These are phyloP conservation scores for Leptocoma aspasia DNA, from an alignment of 2,113 vertebrate species.

Conservation along the genomic window DNA sequence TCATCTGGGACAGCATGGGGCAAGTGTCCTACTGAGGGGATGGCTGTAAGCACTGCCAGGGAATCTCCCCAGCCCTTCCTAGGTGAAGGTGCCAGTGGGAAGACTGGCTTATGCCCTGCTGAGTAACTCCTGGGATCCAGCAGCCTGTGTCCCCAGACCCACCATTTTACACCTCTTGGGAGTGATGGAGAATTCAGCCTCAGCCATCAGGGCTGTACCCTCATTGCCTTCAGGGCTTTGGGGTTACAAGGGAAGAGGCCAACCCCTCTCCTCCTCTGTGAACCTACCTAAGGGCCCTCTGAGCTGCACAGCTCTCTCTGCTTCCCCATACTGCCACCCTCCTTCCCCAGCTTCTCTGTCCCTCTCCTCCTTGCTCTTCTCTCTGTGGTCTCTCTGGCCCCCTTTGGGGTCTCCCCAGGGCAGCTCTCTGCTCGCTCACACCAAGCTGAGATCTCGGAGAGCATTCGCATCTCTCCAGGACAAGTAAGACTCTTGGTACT, in stretches of 20 bases:
- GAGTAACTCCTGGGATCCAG: background rate
- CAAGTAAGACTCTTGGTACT: background rate
- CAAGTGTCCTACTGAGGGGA: background rate
- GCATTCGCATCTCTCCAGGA: background rate
- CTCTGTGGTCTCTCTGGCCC: background rate
- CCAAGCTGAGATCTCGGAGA: background rate
- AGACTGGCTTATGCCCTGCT: background rate
- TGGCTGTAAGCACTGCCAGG: background rate
- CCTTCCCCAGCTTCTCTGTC: background rate
- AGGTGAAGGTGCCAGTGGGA: background rate
- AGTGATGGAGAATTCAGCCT: background rate
- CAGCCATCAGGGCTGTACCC: background rate
- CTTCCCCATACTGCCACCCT: background rate
- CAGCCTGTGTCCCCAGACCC: background rate
- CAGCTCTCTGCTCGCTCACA: background rate
- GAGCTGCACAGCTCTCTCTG: background rate
- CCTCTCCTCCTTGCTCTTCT: background rate
- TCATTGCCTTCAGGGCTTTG: rapidly evolving
- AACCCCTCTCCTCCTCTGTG: background rate
- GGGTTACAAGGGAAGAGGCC: background rate
- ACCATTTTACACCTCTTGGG: background rate
- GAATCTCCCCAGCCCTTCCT: rapidly evolving
- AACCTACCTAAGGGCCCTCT: background rate
- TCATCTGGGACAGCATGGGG: background rate
- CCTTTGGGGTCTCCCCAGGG: background rate